Evolutionary conservation across 2,113 vertebrate species (phyloP).

Genomic region (Passer domesticus): DNA sequence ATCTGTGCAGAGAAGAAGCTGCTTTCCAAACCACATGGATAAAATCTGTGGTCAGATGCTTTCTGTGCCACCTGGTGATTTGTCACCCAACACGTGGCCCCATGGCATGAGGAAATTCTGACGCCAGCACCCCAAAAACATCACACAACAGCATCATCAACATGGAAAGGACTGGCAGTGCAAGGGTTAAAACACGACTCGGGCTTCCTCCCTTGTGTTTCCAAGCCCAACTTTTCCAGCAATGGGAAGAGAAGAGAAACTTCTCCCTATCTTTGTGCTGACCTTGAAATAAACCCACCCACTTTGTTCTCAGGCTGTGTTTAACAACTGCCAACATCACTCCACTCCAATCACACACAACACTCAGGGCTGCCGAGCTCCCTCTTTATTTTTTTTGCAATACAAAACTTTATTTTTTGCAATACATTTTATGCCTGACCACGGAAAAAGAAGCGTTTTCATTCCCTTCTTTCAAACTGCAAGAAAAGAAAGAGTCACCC

Average conservation of each 20-base stretch:
- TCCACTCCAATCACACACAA: neutral
- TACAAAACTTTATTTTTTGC: neutral
- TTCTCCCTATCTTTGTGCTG: neutral
- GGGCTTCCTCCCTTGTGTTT: neutral
- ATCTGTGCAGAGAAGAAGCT: neutral
- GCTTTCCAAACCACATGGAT: neutral
- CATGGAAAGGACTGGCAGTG: neutral
- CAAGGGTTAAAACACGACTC: neutral
- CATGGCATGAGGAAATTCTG: neutral
- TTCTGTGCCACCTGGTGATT: neutral
- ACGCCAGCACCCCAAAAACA: neutral
- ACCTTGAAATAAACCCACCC: constrained; percentile 31
- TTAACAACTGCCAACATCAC: neutral
- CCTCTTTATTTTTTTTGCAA: neutral
- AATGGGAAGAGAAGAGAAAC: neutral
- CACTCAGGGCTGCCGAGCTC: neutral
- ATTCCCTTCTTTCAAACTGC: neutral
- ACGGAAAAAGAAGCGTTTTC: neutral
- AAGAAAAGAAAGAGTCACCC: neutral
- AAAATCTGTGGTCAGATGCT: neutral
- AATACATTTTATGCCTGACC: neutral
- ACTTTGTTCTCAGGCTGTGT: neutral
- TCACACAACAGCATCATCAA: neutral
- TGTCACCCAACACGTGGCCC: neutral
- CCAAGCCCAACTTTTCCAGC: neutral